Conservation (phyloP, 2,797 vertebrate species). For the Falco novaeseelandiae region DNA sequence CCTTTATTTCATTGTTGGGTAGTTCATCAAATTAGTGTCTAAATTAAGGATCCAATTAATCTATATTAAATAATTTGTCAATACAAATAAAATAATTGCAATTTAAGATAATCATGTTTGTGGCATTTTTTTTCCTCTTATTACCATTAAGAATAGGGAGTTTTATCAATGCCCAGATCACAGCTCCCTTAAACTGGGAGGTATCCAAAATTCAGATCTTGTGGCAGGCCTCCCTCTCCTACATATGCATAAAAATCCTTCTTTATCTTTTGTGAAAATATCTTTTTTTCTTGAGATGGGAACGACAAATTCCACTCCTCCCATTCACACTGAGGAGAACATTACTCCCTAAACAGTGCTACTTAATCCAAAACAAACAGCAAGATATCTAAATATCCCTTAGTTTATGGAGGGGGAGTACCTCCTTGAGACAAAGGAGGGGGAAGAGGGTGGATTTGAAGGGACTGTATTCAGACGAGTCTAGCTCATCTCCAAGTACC, state of each 20-base stretch:
- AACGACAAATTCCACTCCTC: constrained; percentile 32
- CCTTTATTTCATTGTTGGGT: background rate
- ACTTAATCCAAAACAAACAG: constrained; percentile 53
- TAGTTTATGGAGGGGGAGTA: background rate
- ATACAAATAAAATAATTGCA: background rate
- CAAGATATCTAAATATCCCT: constrained; percentile 37
- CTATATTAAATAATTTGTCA: background rate
- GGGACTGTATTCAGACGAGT: background rate
- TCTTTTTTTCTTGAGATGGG: background rate
- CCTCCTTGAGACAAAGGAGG: background rate
- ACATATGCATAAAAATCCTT: background rate
- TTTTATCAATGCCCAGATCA: background rate
- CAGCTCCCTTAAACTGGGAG: background rate
- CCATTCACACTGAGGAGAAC: constrained; percentile 30
- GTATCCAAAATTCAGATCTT: constrained; percentile 14
- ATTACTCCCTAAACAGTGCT: constrained; percentile 30
- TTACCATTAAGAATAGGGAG: background rate
- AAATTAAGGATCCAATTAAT: constrained; percentile 22
- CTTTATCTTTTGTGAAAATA: constrained; percentile 16
- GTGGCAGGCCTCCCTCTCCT: background rate
- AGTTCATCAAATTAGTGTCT: constrained; percentile 10
- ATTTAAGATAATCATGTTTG: background rate
- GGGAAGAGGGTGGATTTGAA: background rate
- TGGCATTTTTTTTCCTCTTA: background rate
- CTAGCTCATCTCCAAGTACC: background rate